These are phyloP conservation scores for Odobenus rosmarus DNA, from an alignment of 2,113 vertebrate genomes.

Conservation along the genomic window DNA sequence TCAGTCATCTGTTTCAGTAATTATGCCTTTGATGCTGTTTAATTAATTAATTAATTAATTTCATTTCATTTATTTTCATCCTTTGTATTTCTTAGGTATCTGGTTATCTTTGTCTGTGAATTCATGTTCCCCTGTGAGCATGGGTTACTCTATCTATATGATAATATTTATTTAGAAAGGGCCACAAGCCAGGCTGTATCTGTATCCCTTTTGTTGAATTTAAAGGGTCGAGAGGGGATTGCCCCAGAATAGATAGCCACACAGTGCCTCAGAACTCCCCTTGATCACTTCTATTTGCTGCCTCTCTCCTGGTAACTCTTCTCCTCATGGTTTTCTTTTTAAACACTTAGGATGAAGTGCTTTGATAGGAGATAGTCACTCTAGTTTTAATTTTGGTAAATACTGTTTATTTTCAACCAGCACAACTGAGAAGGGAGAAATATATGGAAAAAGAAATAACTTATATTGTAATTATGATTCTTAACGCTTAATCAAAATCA, in stretches of 20 bases:
- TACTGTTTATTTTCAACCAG: not conserved
- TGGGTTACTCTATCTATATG: not conserved
- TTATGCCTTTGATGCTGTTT: not conserved
- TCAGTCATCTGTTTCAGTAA: not conserved
- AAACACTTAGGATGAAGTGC: not conserved
- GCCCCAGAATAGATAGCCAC: not conserved
- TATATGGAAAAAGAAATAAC: not conserved
- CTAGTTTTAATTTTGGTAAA: not conserved
- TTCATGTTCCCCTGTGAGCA: not conserved
- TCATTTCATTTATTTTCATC: not conserved
- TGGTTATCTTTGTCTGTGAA: not conserved
- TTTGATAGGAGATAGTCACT: not conserved
- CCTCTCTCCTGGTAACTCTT: not conserved
- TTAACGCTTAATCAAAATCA: not conserved
- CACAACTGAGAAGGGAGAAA: not conserved
- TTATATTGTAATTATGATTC: not conserved
- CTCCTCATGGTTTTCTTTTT: not conserved
- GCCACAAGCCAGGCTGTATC: not conserved
- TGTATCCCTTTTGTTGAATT: not conserved
- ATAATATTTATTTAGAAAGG: not conserved
- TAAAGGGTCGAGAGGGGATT: not conserved
- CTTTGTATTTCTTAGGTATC: not conserved
- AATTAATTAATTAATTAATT: not conserved
- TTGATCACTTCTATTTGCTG: not conserved
- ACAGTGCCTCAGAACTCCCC: rapidly evolving